Evolutionary conservation across 2,888 invertebrate species (phyloP).

Genomic region (Resseliella maxima): DNA sequence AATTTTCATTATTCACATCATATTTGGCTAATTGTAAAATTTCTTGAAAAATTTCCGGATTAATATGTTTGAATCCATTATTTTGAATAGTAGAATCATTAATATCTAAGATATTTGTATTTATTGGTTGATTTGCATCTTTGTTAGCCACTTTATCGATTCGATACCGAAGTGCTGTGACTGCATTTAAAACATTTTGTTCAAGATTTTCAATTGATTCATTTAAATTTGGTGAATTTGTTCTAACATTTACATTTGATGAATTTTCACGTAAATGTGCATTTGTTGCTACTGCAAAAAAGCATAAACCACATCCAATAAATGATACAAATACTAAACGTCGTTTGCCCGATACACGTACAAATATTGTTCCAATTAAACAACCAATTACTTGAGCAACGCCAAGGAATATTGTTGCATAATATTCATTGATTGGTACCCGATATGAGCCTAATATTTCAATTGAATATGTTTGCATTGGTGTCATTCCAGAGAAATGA

Average conservation of each 20-base stretch:
- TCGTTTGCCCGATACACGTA: not conserved
- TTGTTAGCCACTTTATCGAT: not conserved
- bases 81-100: not conserved
- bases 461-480: not conserved
- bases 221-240: not conserved
- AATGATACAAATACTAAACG: constrained; percentile 12
- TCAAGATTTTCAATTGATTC: not conserved
- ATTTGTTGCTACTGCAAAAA: not conserved
- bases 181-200: not conserved
- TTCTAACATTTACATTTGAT: not conserved
- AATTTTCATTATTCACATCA: not conserved
- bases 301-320: constrained; percentile 39
- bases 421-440: not conserved
- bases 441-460: not conserved
- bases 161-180: not conserved
- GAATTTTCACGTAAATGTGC: not conserved
- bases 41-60: not conserved
- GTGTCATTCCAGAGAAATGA: constrained; percentile 8
- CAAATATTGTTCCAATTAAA: constrained; percentile 18
- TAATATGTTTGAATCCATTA: not conserved
- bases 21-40: not conserved
- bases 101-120: not conserved
- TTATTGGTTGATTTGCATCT: not conserved
- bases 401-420: not conserved
- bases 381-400: constrained; percentile 17